phyloP scores from a whole-genome alignment of 1,140 invertebrate species.

The Trypoxylus dichotomus region DNA sequence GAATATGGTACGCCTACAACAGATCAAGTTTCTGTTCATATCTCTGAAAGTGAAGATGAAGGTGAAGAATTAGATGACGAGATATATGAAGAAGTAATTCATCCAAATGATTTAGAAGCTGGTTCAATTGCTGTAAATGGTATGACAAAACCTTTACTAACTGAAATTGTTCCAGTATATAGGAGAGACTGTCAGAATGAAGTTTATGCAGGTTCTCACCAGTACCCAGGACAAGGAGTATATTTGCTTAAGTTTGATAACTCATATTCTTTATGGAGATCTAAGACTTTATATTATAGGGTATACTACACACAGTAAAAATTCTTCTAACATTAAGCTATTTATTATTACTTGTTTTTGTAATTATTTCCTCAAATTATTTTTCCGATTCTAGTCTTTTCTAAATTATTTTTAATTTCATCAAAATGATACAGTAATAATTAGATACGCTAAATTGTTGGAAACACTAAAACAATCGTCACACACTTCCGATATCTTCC shows the following conservation, averaged over 20 bases:
- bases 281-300: constrained; percentile 98
- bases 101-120: constrained; percentile 48
- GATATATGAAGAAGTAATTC: constrained; percentile 58
- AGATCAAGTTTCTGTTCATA: constrained; percentile 83
- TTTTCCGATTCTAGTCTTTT: constrained; percentile 17
- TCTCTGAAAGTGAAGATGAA: constrained; percentile 91
- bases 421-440: neutral
- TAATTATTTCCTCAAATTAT: neutral
- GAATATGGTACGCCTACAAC: constrained; percentile 91
- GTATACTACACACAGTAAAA: constrained; percentile 89
- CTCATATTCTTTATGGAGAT: constrained; percentile 98
- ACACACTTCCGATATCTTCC: neutral
- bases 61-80: constrained; percentile 78
- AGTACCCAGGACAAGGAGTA: constrained; percentile 95
- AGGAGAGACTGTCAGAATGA: constrained; percentile 94
- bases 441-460: neutral
- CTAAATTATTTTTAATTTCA: neutral
- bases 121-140: constrained; percentile 41
- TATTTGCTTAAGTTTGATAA: constrained; percentile 99
- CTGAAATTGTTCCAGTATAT: constrained; percentile 85
- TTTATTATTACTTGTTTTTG: neutral
- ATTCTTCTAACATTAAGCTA: neutral
- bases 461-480: neutral
- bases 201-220: constrained; percentile 96
- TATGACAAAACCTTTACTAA: constrained; percentile 46